Conservation (phyloP, 2,797 vertebrate genomes). For the Echiichthys vipera region DNA sequence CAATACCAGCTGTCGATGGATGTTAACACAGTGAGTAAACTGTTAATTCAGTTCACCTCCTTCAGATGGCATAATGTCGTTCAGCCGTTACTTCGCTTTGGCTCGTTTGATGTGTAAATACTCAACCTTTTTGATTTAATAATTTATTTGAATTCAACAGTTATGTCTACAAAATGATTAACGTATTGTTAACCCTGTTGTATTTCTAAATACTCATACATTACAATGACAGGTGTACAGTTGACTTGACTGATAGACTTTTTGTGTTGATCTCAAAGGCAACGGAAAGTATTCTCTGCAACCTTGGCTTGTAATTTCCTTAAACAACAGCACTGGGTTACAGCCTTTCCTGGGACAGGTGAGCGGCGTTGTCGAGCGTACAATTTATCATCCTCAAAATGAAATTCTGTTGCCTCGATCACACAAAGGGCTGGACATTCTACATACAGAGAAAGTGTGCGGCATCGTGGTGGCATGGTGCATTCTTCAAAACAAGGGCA, state of each 20-base stretch:
- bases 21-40: neutral
- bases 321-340: neutral
- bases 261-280: neutral
- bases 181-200: neutral
- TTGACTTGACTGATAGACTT: conserved; percentile 10
- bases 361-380: neutral
- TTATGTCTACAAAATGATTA: neutral
- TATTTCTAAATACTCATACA: neutral
- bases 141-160: neutral
- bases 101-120: neutral
- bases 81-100: neutral
- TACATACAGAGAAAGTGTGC: conserved; percentile 39
- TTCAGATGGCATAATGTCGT: neutral
- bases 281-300: conserved; percentile 3
- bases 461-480: conserved; percentile 21
- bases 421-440: conserved; percentile 1
- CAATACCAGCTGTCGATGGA: neutral
- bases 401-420: neutral
- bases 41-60: neutral
- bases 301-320: conserved; percentile 1
- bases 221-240: neutral
- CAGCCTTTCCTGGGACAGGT: neutral
- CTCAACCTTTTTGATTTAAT: neutral
- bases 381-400: conserved; percentile 28
- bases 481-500: conserved; percentile 52